Conservation (phyloP, 2,888 invertebrate genomes). For the Actias luna region DNA sequence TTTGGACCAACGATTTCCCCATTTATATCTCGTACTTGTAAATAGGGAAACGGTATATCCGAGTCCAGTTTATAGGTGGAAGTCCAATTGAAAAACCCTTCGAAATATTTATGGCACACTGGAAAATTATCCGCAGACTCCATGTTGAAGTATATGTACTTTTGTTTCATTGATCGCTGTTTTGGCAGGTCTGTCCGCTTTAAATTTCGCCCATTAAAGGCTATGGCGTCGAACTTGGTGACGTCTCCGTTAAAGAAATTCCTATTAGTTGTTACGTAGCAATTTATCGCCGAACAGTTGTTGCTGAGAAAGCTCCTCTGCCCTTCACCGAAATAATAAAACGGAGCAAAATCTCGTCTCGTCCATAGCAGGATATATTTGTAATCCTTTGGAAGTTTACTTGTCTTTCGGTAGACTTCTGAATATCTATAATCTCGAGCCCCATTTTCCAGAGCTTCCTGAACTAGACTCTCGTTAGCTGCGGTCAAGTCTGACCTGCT, state of each 20-base stretch:
- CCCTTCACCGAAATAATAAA: constrained; percentile 51
- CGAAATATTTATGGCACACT: constrained; percentile 47
- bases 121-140: constrained; percentile 69
- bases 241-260: constrained; percentile 47
- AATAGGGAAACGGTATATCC: constrained; percentile 61
- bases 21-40: constrained; percentile 47
- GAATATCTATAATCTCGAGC: constrained; percentile 55
- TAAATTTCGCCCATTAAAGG: constrained; percentile 62
- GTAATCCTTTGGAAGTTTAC: constrained; percentile 45
- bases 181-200: constrained; percentile 40
- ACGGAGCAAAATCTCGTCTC: constrained; percentile 46
- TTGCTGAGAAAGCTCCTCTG: constrained; percentile 56
- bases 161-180: constrained; percentile 51
- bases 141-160: constrained; percentile 65
- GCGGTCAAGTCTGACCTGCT: constrained; percentile 28
- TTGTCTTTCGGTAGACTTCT: constrained; percentile 55
- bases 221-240: constrained; percentile 59
- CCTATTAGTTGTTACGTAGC: constrained; percentile 56
- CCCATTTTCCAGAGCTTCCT: constrained; percentile 57
- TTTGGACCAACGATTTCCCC: constrained; percentile 61
- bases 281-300: constrained; percentile 61
- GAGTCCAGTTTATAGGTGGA: constrained; percentile 68
- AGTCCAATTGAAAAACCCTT: constrained; percentile 73
- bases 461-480: constrained; percentile 39
- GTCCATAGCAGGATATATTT: constrained; percentile 70